Percentiles rank a stretch among this genome's conserved stretches.
Evolutionary conservation across 2,113 vertebrate species (phyloP).

Genomic region (Larimichthys crocea): DNA sequence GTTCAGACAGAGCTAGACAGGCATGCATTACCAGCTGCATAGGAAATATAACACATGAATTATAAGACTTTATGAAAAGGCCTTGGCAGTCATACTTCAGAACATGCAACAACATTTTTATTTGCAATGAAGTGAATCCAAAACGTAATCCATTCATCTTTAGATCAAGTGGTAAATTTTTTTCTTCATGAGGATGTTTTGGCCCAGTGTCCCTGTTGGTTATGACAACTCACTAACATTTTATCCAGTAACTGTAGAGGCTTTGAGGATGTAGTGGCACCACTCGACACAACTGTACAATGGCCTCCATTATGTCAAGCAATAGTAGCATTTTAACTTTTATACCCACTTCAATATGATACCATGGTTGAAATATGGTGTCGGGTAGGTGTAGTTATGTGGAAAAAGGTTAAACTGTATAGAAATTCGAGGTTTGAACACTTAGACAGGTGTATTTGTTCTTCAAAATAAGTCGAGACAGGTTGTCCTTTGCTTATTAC

Average conservation of each 20-base stretch:
- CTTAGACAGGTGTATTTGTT: neutral
- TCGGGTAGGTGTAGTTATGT: neutral
- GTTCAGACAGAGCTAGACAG: too few species aligned
- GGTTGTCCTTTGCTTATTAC: neutral
- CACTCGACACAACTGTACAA: neutral
- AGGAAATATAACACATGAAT: neutral
- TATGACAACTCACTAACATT: neutral
- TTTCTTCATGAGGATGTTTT: neutral
- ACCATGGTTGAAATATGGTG: neutral
- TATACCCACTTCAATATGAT: neutral
- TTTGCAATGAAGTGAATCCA: neutral
- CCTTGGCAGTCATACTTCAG: too few species aligned
- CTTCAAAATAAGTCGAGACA: neutral
- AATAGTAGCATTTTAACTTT: constrained; percentile 9
- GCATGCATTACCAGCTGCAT: too few species aligned
- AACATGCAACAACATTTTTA: neutral
- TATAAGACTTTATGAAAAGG: neutral
- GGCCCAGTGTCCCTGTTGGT: neutral
- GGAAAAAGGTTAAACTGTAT: neutral
- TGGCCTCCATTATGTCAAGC: neutral
- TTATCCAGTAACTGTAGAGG: neutral
- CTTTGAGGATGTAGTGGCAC: neutral
- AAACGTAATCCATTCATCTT: neutral
- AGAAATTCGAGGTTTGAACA: neutral
- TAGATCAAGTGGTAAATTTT: too few species aligned